Evolutionary conservation across 2,888 invertebrate species (phyloP), one percentile per base, ranked within the genome.

Genomic region (Melanargia galathea): DNA sequence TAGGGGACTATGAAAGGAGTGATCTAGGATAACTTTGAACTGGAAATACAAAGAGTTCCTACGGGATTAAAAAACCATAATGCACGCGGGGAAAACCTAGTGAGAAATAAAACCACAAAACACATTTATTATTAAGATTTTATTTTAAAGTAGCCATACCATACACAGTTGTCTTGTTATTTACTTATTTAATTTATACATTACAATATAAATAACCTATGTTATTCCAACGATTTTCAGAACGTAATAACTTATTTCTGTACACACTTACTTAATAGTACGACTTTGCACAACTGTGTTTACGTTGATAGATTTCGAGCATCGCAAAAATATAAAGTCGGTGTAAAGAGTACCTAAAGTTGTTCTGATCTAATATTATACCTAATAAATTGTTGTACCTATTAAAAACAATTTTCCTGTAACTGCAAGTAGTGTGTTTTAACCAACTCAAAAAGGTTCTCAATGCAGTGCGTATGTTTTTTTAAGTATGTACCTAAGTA

Each of bases 71-170:
- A 35, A 35, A 35, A 13, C 0, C 35, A 11, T 3, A 35, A 16
- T 6, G 16, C 16, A 6, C 16, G n/a, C 16, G 40, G 3, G 5
- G 1, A 7, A 18, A 45, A 45, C 1, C 5, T 16, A 43, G 20
- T 16, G 4, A 6, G 8, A 20, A 33, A 51, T 52, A 43, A 57
- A 57, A 45, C 38, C 5, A 56, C 69, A 38, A 58, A 22, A 48
- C 85, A 87, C 87, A 87, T 87, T 87, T 86, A 87, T 79, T 86
- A 85, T 79, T 86, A 84, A 82, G 81, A 84, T 80, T 85, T 86
- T 83, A 84, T 87, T 83, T 74, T 62, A 56, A 49, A 35, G 30
- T 63, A 84, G 35, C 26, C 46, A 48, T 66, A 65, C 54, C 49
- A 64, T 51, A 10, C 59, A 61, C 55, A 43, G 38, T 56, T 65